Evolutionary conservation across 2,113 vertebrate species (phyloP).

Genomic region (Erythrolamprus reginae): DNA sequence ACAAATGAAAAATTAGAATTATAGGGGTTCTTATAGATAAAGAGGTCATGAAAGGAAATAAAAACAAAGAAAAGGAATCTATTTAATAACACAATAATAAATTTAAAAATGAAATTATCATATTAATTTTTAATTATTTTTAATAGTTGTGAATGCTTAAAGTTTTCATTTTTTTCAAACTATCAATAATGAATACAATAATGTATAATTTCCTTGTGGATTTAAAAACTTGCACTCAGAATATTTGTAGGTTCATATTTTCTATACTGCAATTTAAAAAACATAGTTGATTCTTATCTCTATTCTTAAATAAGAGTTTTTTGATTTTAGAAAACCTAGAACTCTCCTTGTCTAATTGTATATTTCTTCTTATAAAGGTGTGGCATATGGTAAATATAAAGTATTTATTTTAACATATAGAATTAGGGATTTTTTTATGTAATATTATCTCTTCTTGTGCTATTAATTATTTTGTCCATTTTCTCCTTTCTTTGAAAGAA

Average conservation of each 20-base stretch:
- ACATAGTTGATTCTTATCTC: not conserved
- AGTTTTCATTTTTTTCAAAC: not conserved
- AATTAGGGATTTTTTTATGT: not conserved
- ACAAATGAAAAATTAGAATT: slow-evolving; percentile 23
- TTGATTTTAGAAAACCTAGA: not conserved
- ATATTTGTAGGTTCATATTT: not conserved
- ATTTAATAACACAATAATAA: slow-evolving; percentile 20
- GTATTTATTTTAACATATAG: not conserved
- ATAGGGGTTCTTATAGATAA: slow-evolving; percentile 22
- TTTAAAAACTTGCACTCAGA: not conserved
- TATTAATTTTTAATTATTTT: slow-evolving; percentile 29
- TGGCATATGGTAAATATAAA: not conserved
- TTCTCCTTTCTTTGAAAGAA: not conserved
- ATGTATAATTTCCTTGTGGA: not conserved
- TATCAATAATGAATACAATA: not conserved
- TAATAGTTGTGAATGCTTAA: not conserved
- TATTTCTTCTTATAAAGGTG: not conserved
- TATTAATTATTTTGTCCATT: not conserved
- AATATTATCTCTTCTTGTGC: not conserved
- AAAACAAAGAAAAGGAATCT: slow-evolving; percentile 27
- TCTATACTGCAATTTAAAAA: not conserved
- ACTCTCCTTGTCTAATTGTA: not conserved
- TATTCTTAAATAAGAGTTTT: not conserved
- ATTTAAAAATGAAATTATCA: slow-evolving; percentile 9
- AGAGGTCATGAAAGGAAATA: not conserved